Evolutionary conservation across 2,797 vertebrate species (phyloP).

Genomic region (Chelidonichthys spinosus): DNA sequence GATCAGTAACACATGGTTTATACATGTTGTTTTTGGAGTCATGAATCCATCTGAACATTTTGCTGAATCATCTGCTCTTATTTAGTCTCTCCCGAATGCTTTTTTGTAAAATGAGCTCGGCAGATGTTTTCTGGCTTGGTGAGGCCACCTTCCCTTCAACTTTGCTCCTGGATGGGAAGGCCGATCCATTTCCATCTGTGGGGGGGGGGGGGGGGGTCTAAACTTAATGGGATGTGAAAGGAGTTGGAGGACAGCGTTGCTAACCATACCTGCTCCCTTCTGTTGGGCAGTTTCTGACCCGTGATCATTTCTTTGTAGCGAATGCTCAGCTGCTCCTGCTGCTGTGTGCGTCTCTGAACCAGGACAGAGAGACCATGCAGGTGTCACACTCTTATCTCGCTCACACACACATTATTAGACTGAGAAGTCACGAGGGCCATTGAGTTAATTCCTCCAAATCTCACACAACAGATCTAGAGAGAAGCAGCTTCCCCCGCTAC

Average conservation of each 20-base stretch:
- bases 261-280: constrained; percentile 81
- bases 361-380: constrained; percentile 46
- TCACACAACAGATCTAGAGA: constrained; percentile 23
- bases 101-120: background rate
- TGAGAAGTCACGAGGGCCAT: constrained; percentile 1
- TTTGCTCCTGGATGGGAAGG: background rate
- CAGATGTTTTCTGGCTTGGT: background rate
- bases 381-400: background rate
- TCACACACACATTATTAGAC: constrained; percentile 5
- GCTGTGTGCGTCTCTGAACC: constrained; percentile 81
- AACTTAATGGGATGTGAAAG: constrained; percentile 18
- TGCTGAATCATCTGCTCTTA: background rate
- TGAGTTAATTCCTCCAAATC: constrained; percentile 27
- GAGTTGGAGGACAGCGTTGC: constrained; percentile 14
- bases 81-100: background rate
- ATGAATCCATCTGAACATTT: background rate
- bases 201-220: background rate
- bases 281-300: constrained; percentile 78
- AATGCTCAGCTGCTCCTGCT: constrained; percentile 86
- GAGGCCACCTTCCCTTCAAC: constrained; percentile 17
- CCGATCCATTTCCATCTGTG: background rate
- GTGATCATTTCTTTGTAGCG: constrained; percentile 84
- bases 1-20: background rate
- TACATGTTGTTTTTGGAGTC: background rate
- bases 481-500: constrained; percentile 20